Base-by-base conservation (phyloP, 2,888 invertebrate species). In the Perizoma flavofasciatum region DNA sequence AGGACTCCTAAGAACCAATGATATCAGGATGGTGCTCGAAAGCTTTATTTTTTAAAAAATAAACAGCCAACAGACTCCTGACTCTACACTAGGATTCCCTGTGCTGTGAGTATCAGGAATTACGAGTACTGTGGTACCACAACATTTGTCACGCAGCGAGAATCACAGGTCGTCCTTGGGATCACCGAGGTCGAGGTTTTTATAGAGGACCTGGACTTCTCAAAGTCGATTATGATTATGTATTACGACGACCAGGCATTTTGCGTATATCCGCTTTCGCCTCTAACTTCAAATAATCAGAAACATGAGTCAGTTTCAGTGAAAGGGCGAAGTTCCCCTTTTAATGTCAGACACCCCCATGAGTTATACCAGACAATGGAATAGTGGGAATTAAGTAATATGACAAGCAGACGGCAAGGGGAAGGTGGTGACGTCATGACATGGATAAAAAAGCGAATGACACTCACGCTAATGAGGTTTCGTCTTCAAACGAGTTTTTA, bases 321-420 rank as follows among this genome's bases (percentile, higher is more conserved):
- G 47, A 71, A 70, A 71, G 77, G 76, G 74, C 73, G 68, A 69
- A 74, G 69, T 68, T 70, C 71, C 72, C 72, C 59, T 57, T 58
- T 49, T 67, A 77, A 71, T 69, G 69, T 54, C 62, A 75, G 72
- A 72, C 78, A 72, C 75, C 78, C 71, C 67, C 58, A 59, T 66
- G 61, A 65, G 64, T 67, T 65, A 63, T 53, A 32, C 59, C 66
- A 63, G 65, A 65, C 61, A 68, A 65, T 60, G 56, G 58, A 51
- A 56, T 37, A 49, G 43, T 40, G 49, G 61, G 47, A 64, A 55
- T 49, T 48, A 61, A 64, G 60, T 67, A 67, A 62, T 58, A 55
- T 22, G 63, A 58, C 61, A 53, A 60, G 37, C 61, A 54, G 54
- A 60, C 8, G 54, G 55, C 40, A 35, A 39, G 49, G 35, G 49